phyloP scores from a whole-genome alignment of 2,797 vertebrate species.

The Aulostomus chinensis region DNA sequence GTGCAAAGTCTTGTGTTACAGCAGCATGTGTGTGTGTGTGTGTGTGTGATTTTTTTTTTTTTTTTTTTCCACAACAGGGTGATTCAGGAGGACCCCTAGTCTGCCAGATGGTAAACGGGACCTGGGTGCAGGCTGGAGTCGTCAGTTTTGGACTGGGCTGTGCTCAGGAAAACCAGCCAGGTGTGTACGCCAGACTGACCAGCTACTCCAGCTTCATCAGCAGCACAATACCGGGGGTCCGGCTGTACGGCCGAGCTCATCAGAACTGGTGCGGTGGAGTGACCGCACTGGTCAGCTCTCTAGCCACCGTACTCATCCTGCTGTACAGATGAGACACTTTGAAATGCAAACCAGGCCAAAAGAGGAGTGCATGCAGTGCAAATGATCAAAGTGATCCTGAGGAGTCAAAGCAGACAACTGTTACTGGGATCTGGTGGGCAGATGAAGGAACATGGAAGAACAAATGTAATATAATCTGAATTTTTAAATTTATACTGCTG shows the following conservation, averaged over 20 bases:
- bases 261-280: constrained; percentile 24
- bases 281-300: constrained; percentile 28
- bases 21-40: too few species aligned
- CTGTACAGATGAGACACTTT: constrained; percentile 49
- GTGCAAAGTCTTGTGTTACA: too few species aligned
- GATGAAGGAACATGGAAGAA: constrained; percentile 45
- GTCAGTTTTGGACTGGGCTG: constrained; percentile 82
- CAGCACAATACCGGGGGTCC: constrained; percentile 40
- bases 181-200: constrained; percentile 79
- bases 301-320: constrained; percentile 49
- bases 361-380: constrained; percentile 22
- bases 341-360: constrained; percentile 14
- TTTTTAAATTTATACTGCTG: too few species aligned
- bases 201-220: constrained; percentile 69
- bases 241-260: constrained; percentile 59
- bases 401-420: not conserved
- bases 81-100: constrained; percentile 84
- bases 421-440: constrained; percentile 4
- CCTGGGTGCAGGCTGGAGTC: constrained; percentile 82
- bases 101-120: constrained; percentile 72
- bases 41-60: too few species aligned
- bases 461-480: constrained; percentile 14
- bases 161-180: constrained; percentile 70
- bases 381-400: constrained; percentile 4
- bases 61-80: constrained; percentile 58